Conservation (phyloP, 2,113 vertebrate species). For the Orientallactaga bullata region DNA sequence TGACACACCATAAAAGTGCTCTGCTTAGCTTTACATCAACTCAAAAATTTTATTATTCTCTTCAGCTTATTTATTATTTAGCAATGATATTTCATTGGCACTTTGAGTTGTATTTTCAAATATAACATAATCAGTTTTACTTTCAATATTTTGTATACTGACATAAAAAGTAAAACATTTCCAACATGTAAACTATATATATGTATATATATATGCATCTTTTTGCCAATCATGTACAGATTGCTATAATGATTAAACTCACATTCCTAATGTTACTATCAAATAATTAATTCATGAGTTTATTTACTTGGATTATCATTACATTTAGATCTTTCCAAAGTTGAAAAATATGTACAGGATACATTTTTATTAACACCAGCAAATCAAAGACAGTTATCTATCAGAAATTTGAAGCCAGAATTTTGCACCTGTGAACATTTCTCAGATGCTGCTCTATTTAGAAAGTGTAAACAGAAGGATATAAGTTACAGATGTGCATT, state of each 20-base stretch:
- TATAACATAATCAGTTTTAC: neutral
- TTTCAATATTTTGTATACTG: slow-evolving; percentile 1
- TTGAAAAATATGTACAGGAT: neutral
- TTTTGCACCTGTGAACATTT: neutral
- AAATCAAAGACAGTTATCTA: neutral
- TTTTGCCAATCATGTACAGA: too few species aligned
- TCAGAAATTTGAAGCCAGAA: neutral
- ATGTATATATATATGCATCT: too few species aligned
- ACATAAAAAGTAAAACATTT: neutral
- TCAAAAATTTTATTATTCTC: neutral
- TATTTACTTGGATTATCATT: neutral
- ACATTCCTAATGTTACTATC: neutral
- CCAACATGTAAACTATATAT: neutral
- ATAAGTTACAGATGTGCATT: neutral
- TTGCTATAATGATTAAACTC: neutral
- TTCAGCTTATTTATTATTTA: neutral
- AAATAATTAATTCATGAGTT: neutral
- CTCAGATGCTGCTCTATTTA: neutral
- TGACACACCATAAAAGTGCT: neutral
- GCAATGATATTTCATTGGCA: neutral
- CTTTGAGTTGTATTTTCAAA: neutral
- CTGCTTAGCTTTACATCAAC: slow-evolving; percentile 4
- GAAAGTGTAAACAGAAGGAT: neutral
- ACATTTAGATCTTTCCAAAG: neutral
- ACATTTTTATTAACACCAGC: neutral